Base-by-base conservation (phyloP, 2,888 invertebrate species). In the Beris morrisii region DNA sequence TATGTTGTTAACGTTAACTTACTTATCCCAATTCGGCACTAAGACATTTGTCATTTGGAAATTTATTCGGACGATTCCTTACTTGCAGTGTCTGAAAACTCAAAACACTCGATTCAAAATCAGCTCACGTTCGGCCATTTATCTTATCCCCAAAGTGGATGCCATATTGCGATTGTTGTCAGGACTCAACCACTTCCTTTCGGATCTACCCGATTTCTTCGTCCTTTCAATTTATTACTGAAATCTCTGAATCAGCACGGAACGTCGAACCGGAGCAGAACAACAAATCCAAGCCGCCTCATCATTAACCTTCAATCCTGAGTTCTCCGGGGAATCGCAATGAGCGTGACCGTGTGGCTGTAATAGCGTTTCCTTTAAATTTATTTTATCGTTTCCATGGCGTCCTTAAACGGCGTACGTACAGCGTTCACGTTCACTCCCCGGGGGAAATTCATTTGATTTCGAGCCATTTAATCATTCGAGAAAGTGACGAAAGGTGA, bases 371-470 rank as follows among this genome's bases (percentile, higher is more conserved):
- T 38, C 38, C 38, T 38, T 38, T 38, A 38, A 38, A 38, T 38
- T 38, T 38, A 38, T 38, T 38, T 38, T 9, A 38, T 38, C 9
- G 9, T 38, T 3, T 32, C 32, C 32, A 32, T 32, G 32, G 32
- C 32, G 32, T 38, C 38, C 38, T 5, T 38, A 38, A 38, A 38
- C 3, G 48, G 22, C 3, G 12, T 48, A 48, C 6, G 12, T 48
- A 48, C 6, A 7, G 3, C 7, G 13, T 48, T 48, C 13, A 11
- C 48, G 7, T 13, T 48, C 6, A 48, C 4, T 3, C 48, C 22
- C 48, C 22, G 3, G 15, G 53, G 57, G 38, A 57, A 57, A 43
- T 57, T 43, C 32, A 57, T 44, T 57, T 57, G 31, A 57, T 57
- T 57, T 43, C 44, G 13, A 43, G 11, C 12, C 43, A 57, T 57